Evolutionary conservation across 2,797 vertebrate species (phyloP), one percentile per base, ranked within the genome.

Genomic region (Bovichtus diacanthus): DNA sequence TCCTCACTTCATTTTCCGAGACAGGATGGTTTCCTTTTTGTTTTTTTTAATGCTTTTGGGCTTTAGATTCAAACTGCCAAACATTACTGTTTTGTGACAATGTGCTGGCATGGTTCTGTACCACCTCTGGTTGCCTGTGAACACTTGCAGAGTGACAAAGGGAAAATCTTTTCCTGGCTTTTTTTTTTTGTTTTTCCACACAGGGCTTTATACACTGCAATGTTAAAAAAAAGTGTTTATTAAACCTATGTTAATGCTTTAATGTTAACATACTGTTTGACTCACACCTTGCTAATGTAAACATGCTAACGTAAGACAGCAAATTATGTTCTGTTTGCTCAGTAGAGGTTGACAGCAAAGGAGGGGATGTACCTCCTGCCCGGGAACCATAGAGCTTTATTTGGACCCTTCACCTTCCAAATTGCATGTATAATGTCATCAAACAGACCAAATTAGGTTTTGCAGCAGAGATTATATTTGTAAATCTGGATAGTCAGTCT

Each of bases 1-100:
- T 55, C 47, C 15, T 12, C 15, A n/a, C 39, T 54, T 75, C 6
- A 49, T 51, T 50, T 82, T 77, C 47, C 62, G 27, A 79, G 9
- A 62, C 9, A 10, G 0, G 6, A 10, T 41, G 43, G 11, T 36
- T 44, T 68, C 38, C 39, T 5, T 69, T 36, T 16, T 59, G 2
- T 9, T 50, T n/a, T 43, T 29, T 59, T 36, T 8, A 36, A 54
- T 47, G 46, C 38, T 67, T 66, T 39, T 21, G 2, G 13, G 21
- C 6, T 75, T 73, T 18, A 63, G 8, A 27, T 53, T 51, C 1
- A 74, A 58, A 56, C 43, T 59, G 29, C 9, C 34, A 18, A 49
- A 29, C 8, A 47, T 21, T 25, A 39, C 47, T 50, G 10, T 50
- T 8, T 36, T 38, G 3, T 9, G 19, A 19, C 44, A 47, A 5